phyloP scores from a whole-genome alignment of 2,888 invertebrate species.

The Scrobipalpa atriplicella region DNA sequence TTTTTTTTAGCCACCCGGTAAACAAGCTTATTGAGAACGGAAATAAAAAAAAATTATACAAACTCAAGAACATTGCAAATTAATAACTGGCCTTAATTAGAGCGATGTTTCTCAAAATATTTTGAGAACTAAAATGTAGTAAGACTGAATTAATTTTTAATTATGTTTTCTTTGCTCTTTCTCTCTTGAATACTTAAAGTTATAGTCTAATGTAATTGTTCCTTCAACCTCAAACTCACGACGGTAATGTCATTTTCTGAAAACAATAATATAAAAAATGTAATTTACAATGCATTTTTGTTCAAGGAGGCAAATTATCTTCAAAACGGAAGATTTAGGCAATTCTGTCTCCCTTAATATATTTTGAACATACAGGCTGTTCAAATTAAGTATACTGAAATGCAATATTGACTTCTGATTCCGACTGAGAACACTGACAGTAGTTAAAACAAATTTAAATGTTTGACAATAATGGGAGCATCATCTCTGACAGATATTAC shows the following conservation, averaged over 20 bases:
- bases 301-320: conserved; percentile 45
- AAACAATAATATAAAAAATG: conserved; percentile 34
- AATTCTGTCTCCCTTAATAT: conserved; percentile 50
- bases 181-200: no score
- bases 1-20: no score
- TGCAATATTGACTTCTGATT: no score
- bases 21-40: not conserved
- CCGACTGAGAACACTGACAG: no score
- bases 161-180: not conserved
- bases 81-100: not conserved
- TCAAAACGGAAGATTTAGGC: conserved; percentile 48
- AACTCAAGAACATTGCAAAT: not conserved
- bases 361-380: conserved; percentile 47
- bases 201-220: not conserved
- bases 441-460: no score
- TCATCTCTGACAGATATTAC: no score
- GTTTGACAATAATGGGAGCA: not conserved
- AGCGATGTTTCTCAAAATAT: not conserved
- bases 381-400: conserved; percentile 18
- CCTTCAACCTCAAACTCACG: not conserved
- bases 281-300: conserved; percentile 39
- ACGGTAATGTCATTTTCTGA: conserved; percentile 20
- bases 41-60: conserved; percentile 1
- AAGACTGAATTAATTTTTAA: not conserved
- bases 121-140: not conserved